Conservation (phyloP, 1,140 invertebrate genomes). For the Drosophila aff. region DNA sequence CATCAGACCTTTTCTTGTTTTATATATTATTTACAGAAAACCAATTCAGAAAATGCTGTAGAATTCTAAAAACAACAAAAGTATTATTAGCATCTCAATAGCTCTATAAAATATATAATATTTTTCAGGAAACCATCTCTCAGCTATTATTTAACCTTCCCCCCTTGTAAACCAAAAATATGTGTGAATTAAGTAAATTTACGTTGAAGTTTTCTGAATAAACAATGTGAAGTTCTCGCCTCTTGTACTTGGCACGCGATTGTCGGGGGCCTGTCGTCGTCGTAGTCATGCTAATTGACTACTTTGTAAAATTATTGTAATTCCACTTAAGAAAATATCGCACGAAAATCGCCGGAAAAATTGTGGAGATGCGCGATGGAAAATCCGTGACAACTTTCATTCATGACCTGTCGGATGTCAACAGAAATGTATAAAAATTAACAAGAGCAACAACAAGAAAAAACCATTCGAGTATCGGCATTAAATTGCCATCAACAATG, state of each 20-base stretch:
- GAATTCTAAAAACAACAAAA: background rate
- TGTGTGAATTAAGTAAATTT: conserved; percentile 11
- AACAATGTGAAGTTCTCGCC: conserved; percentile 36
- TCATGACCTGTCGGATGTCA: conserved; percentile 39
- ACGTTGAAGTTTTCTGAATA: conserved; percentile 2
- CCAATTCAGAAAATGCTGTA: background rate
- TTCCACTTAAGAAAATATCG: conserved; percentile 31
- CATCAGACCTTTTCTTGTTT: background rate
- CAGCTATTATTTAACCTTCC: background rate
- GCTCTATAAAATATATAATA: background rate
- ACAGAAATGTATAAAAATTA: conserved; percentile 33
- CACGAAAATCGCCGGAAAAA: conserved; percentile 4
- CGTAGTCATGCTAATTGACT: conserved; percentile 68
- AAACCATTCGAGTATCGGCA: conserved; percentile 14
- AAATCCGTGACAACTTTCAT: conserved; percentile 33
- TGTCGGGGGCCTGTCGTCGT: conserved; percentile 9
- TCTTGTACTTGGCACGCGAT: conserved; percentile 61
- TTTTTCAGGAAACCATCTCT: background rate
- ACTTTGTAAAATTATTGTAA: conserved; percentile 72
- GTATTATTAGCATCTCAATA: no score
- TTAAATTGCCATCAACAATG: conserved; percentile 32
- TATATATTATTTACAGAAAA: background rate
- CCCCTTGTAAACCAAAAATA: background rate
- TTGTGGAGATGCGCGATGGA: background rate
- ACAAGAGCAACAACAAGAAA: conserved; percentile 6